Conservation (phyloP, 2,113 vertebrate species). For the Pteropus alecto region DNA sequence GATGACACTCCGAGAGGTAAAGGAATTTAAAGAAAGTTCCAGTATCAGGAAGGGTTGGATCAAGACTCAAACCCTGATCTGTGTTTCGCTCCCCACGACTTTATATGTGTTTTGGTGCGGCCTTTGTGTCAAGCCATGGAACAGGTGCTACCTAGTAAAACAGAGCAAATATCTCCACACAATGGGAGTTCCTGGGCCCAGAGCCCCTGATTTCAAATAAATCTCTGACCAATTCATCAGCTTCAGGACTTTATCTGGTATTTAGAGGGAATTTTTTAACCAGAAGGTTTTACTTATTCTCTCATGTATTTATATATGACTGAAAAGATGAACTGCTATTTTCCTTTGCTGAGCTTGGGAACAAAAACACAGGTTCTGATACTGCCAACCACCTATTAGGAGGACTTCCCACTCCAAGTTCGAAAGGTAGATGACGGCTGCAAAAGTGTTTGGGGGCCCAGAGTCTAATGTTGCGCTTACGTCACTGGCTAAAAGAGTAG, state of each 20-base stretch:
- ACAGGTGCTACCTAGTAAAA: neutral
- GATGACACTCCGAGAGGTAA: neutral
- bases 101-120: neutral
- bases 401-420: neutral
- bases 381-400: constrained; percentile 45
- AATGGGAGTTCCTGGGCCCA: accelerated
- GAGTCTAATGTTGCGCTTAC: neutral
- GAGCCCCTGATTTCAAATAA: neutral
- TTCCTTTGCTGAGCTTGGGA: constrained; percentile 32
- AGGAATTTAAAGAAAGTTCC: neutral
- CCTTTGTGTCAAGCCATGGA: neutral
- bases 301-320: neutral
- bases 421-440: constrained; percentile 1
- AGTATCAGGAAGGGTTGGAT: neutral
- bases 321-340: constrained; percentile 42
- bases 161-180: neutral
- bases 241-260: neutral
- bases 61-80: neutral
- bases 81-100: neutral
- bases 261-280: neutral
- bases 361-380: neutral
- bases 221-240: neutral
- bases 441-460: neutral
- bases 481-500: neutral
- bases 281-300: neutral